Percentiles rank a stretch among this genome's conserved stretches.
phyloP scores from a whole-genome alignment of 2,113 vertebrate genomes.

The Meles meles region DNA sequence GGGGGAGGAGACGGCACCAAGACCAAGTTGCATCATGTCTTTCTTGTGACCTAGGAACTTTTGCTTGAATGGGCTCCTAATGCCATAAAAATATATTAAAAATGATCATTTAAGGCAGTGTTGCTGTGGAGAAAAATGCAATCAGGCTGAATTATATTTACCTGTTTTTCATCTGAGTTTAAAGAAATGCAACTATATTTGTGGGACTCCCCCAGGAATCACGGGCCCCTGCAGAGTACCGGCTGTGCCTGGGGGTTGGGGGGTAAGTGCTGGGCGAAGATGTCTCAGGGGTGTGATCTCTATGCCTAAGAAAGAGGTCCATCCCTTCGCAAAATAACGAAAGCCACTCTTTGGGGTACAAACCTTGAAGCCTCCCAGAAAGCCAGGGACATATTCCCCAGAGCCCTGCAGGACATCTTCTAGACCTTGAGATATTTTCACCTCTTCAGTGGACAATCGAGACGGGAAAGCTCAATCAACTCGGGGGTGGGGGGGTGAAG shows the following conservation, averaged over 20 bases:
- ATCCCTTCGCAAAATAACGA: background rate
- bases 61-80: background rate
- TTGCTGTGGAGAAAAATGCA: background rate
- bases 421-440: background rate
- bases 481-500: rapidly evolving
- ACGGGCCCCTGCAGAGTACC: rapidly evolving
- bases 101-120: background rate
- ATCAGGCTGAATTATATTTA: background rate
- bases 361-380: background rate
- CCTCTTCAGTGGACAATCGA: background rate
- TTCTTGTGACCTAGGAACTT: background rate
- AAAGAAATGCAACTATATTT: background rate
- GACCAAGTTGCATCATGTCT: background rate
- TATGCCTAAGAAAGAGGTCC: background rate
- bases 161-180: background rate
- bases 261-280: background rate
- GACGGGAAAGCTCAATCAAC: background rate
- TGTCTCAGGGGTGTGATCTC: background rate
- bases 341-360: background rate
- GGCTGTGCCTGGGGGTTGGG: rapidly evolving
- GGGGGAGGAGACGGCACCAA: background rate
- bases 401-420: background rate
- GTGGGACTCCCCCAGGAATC: background rate
- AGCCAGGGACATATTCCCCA: background rate
- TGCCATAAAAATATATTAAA: background rate